A percentile compares a stretch with the other conserved stretches of the same genome.
Conservation (phyloP, 2,797 vertebrate species). For the Falco peregrinus region DNA sequence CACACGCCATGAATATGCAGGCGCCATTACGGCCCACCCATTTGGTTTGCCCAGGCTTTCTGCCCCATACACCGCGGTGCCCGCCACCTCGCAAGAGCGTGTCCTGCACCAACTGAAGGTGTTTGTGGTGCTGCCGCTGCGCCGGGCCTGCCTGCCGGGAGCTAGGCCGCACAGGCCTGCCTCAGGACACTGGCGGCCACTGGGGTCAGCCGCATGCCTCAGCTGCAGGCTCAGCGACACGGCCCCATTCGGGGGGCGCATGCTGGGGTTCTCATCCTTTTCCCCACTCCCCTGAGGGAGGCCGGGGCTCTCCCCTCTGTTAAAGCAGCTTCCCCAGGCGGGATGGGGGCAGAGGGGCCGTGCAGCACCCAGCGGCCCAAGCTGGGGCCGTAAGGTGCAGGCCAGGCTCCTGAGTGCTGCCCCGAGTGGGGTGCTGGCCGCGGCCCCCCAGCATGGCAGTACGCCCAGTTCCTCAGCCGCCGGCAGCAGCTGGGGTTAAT, state of each 20-base stretch:
- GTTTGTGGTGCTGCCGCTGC: rapidly evolving
- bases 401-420: rapidly evolving
- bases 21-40: rapidly evolving
- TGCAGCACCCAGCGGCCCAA: rapidly evolving
- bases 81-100: rapidly evolving
- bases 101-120: too few species aligned
- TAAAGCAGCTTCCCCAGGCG: too few species aligned
- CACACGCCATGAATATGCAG: rapidly evolving
- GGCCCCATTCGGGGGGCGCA: rapidly evolving
- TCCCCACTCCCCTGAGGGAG: too few species aligned
- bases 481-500: background rate
- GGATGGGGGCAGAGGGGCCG: rapidly evolving
- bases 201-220: background rate
- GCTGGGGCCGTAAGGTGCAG: rapidly evolving
- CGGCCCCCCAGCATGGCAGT: rapidly evolving
- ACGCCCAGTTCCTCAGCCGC: background rate
- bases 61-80: background rate
- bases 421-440: rapidly evolving
- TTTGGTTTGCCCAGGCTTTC: rapidly evolving
- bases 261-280: rapidly evolving
- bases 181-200: too few species aligned
- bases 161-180: rapidly evolving
- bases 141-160: background rate
- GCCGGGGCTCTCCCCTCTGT: background rate
- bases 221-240: background rate